Percentiles rank a stretch among this genome's conserved stretches.
Conservation (phyloP, 1,140 invertebrate species). For the Dendroctonus valens region DNA sequence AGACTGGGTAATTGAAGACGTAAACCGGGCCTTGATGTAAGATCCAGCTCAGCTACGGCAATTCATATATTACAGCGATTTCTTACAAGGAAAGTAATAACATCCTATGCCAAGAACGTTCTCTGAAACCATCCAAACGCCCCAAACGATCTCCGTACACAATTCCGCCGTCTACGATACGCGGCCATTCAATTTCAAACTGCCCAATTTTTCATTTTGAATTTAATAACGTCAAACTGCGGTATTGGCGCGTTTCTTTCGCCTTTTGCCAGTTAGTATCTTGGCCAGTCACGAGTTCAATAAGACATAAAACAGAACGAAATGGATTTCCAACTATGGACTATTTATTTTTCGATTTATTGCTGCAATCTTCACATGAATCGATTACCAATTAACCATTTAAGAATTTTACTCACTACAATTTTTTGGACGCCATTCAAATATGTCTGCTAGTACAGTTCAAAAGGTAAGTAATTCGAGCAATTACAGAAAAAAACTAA, state of each 20-base stretch:
- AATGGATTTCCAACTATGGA: conserved; percentile 39
- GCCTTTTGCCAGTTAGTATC: conserved; percentile 30
- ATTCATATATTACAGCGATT: not conserved
- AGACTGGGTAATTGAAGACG: too few species aligned
- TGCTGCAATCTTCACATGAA: not conserved
- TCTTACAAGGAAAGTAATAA: not conserved
- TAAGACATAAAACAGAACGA: conserved; percentile 43
- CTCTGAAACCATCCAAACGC: conserved; percentile 38
- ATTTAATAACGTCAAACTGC: conserved; percentile 51
- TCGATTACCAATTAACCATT: too few species aligned
- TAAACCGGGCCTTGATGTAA: too few species aligned
- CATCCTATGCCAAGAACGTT: conserved; percentile 11
- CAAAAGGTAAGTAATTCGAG: too few species aligned
- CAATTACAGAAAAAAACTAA: too few species aligned
- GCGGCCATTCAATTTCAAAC: conserved; percentile 50
- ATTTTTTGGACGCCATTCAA: too few species aligned
- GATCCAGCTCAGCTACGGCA: not conserved
- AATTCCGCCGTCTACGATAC: conserved; percentile 44
- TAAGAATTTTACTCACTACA: too few species aligned
- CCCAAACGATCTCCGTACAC: conserved; percentile 42
- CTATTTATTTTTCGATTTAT: not conserved
- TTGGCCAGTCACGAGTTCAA: conserved; percentile 45
- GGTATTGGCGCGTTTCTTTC: conserved; percentile 40
- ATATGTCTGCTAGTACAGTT: too few species aligned
- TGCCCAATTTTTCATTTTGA: conserved; percentile 51